These are phyloP conservation scores for Drepana falcataria DNA, from an alignment of 2,888 invertebrate species.

Conservation along the genomic window DNA sequence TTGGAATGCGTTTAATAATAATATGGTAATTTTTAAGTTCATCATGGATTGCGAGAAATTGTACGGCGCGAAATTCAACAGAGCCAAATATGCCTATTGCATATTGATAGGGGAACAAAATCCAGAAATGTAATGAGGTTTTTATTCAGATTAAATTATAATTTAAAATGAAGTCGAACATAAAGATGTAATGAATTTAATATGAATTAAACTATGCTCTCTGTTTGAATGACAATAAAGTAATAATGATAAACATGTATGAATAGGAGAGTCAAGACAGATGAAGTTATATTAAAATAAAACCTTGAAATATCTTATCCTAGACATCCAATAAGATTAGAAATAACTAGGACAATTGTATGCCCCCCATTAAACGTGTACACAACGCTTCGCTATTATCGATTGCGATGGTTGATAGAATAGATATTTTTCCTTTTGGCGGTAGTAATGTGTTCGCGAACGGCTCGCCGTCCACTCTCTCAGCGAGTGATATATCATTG, in stretches of 20 bases:
- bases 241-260: not conserved
- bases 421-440: conserved; percentile 13
- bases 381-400: conserved; percentile 8
- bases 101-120: conserved; percentile 12
- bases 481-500: conserved; percentile 28
- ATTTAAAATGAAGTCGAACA: conserved; percentile 12
- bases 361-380: conserved; percentile 7
- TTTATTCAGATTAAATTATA: conserved; percentile 30
- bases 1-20: too few relatives aligned
- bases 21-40: too few relatives aligned
- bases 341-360: conserved; percentile 11
- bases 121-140: conserved; percentile 19
- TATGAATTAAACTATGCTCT: not conserved
- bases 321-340: conserved; percentile 17
- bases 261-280: not conserved
- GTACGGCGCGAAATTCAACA: too few relatives aligned
- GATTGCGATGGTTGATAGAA: conserved; percentile 14
- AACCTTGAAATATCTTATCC: conserved; percentile 8
- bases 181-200: conserved; percentile 4
- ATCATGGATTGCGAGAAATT: too few relatives aligned
- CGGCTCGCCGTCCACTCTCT: conserved; percentile 21
- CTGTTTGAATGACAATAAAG: not conserved
- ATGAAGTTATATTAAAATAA: not conserved
- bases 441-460: not conserved
- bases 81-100: not conserved